Evolutionary conservation across 1,140 invertebrate genomes (phyloP).

Genomic region (Batillaria attramentaria): DNA sequence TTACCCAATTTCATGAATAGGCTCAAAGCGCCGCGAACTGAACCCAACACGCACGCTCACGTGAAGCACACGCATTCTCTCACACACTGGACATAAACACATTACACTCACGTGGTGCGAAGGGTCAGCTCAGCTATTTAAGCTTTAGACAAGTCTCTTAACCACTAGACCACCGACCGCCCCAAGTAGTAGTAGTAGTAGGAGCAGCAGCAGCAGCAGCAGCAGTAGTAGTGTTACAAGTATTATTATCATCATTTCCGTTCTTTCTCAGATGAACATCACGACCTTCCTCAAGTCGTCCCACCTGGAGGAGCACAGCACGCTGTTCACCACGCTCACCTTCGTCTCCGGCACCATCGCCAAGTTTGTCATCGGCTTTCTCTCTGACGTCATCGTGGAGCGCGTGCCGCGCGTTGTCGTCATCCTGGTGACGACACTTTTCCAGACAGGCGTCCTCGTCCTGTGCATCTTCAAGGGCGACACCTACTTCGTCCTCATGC

Average conservation of each 20-base stretch:
- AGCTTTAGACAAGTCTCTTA: too few species aligned
- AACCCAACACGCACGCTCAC: too few species aligned
- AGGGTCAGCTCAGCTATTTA: too few species aligned
- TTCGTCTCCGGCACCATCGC: conserved; percentile 51
- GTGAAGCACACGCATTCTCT: too few species aligned
- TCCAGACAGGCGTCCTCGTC: conserved; percentile 50
- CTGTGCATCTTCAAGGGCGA: conserved; percentile 55
- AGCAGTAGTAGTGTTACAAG: too few species aligned
- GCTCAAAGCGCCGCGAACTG: too few species aligned
- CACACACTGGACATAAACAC: too few species aligned
- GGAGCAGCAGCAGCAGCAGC: too few species aligned
- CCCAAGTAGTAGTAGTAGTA: too few species aligned
- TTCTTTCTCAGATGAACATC: conserved; percentile 50
- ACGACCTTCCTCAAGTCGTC: conserved; percentile 60
- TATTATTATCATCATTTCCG: background rate
- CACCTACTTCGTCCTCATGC: conserved; percentile 46
- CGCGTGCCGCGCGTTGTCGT: conserved; percentile 52
- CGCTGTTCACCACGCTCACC: conserved; percentile 57
- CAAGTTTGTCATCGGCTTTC: conserved; percentile 56
- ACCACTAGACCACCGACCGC: too few species aligned
- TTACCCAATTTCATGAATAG: too few species aligned
- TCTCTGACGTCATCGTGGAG: conserved; percentile 54
- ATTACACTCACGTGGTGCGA: too few species aligned
- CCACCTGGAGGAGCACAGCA: conserved; percentile 52
- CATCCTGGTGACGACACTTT: conserved; percentile 44